phyloP scores from a whole-genome alignment of 1,140 invertebrate species.

The Trichonephila clavipes region DNA sequence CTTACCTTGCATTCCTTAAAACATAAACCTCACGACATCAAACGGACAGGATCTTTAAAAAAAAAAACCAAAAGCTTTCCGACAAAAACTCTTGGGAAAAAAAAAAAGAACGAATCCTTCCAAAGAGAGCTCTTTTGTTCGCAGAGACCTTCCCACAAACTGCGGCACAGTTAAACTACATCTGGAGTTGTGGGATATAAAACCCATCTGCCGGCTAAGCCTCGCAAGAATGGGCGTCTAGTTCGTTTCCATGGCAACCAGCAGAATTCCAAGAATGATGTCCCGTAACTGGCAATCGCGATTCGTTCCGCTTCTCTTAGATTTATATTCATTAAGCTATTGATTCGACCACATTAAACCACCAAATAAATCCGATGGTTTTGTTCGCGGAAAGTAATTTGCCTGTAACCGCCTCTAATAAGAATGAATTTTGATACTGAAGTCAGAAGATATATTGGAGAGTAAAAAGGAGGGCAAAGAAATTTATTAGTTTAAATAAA shows the following conservation, averaged over 20 bases:
- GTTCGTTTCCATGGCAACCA: slow-evolving; percentile 46
- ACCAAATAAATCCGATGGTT: neutral
- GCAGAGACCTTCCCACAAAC: neutral
- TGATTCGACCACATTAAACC: slow-evolving; percentile 14
- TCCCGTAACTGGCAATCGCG: slow-evolving; percentile 51
- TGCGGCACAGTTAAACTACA: neutral
- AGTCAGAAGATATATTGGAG: neutral
- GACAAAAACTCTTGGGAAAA: neutral
- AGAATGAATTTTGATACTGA: neutral
- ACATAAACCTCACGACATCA: neutral
- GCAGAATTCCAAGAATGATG: slow-evolving; percentile 59
- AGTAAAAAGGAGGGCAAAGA: no score
- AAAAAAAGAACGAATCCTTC: neutral
- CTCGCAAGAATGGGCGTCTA: slow-evolving; percentile 57
- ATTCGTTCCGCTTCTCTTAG: slow-evolving; percentile 53
- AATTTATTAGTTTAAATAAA: no score
- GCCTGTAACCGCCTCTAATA: neutral
- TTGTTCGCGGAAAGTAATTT: neutral
- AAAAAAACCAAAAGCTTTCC: neutral
- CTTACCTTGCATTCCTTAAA: neutral
- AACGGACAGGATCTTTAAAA: neutral
- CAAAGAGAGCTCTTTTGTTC: neutral
- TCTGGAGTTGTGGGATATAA: slow-evolving; percentile 7
- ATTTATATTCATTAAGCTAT: slow-evolving; percentile 58
- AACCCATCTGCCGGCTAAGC: neutral